These are phyloP conservation scores for Mesochorus sp. DNA, from an alignment of 2,888 invertebrate genomes.

Conservation along the genomic window DNA sequence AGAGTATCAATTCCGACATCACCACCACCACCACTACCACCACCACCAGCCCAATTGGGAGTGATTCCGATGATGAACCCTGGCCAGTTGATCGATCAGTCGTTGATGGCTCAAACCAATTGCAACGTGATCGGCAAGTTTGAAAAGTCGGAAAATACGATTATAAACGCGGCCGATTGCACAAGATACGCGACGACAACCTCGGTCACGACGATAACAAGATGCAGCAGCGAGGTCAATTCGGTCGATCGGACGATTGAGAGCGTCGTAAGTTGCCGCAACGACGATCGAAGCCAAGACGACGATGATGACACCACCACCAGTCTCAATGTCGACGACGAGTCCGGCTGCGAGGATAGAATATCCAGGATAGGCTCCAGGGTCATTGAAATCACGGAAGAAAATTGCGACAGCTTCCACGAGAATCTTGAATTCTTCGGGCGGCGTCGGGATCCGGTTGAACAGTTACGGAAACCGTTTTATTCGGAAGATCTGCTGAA, in stretches of 20 bases:
- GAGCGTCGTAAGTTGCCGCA: conserved; percentile 72
- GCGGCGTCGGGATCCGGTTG: conserved; percentile 70
- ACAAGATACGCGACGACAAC: conserved; percentile 73
- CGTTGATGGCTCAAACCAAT: conserved; percentile 13
- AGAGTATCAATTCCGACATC: conserved; percentile 6
- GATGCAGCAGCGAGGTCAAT: conserved; percentile 69
- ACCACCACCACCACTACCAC: no score
- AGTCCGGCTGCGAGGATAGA: conserved; percentile 56
- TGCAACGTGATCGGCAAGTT: conserved; percentile 79
- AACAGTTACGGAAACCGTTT: conserved; percentile 61
- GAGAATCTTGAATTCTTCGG: conserved; percentile 78
- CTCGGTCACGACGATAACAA: conserved; percentile 58
- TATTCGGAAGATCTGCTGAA: conserved; percentile 60
- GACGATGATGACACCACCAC: no score
- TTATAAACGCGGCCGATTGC: conserved; percentile 74
- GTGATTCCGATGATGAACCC: conserved; percentile 26
- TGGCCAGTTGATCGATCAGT: conserved; percentile 5
- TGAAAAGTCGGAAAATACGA: conserved; percentile 68
- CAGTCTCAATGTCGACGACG: conserved; percentile 65
- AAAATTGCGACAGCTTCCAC: conserved; percentile 79
- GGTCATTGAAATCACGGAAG: conserved; percentile 78
- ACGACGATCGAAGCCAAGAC: conserved; percentile 56
- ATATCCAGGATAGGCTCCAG: conserved; percentile 67
- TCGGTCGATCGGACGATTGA: conserved; percentile 77
- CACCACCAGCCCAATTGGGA: no score